These are phyloP conservation scores for Neosilurus mollespiculum DNA, from an alignment of 2,797 vertebrate species.

Conservation along the genomic window DNA sequence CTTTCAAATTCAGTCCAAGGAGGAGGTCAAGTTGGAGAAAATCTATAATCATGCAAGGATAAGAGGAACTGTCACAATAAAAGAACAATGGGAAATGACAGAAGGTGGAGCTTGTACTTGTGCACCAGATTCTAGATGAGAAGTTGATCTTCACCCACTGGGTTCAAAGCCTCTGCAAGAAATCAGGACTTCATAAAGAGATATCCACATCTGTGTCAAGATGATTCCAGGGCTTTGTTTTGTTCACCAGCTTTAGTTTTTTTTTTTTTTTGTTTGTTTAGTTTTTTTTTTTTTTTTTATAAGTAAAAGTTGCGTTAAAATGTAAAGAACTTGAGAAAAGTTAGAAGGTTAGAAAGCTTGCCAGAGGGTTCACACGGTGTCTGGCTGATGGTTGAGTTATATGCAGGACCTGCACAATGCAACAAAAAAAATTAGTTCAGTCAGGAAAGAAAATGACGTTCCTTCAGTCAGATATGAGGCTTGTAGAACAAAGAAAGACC, in stretches of 20 bases:
- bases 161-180: conserved; percentile 27
- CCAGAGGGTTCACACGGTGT: background rate
- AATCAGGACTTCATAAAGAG: background rate
- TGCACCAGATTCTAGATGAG: background rate
- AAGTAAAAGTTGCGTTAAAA: too few species aligned
- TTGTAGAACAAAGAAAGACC: background rate
- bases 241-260: background rate
- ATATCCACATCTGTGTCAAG: background rate
- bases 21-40: conserved; percentile 34
- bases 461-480: background rate
- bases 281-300: background rate
- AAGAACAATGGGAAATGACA: conserved; percentile 4
- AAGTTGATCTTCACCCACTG: conserved; percentile 2
- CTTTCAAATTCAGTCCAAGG: conserved; percentile 24
- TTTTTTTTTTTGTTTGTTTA: background rate
- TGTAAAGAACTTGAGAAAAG: background rate
- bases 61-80: conserved; percentile 20
- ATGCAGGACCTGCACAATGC: background rate
- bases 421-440: background rate
- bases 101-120: background rate
- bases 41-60: conserved; percentile 44
- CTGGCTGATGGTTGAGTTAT: background rate
- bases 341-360: background rate
- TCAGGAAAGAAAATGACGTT: background rate
- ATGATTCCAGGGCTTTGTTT: background rate